These are phyloP conservation scores for Nebria salina DNA, from an alignment of 2,888 invertebrate species.

Conservation along the genomic window DNA sequence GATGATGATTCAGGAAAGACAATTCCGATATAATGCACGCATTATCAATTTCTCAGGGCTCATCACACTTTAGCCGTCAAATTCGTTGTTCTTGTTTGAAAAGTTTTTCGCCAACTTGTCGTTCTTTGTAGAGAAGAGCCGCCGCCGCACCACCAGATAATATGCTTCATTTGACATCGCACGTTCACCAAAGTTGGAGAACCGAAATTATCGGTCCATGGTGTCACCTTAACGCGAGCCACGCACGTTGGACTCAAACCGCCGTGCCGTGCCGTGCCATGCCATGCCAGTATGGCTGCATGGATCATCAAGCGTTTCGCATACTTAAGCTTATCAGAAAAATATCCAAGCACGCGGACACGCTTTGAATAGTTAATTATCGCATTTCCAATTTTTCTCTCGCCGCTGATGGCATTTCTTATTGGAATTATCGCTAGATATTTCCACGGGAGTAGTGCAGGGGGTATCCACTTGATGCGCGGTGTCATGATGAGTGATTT, in stretches of 20 bases:
- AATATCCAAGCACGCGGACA: background rate
- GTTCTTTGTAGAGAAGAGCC: background rate
- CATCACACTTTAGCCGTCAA: background rate
- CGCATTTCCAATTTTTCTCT: background rate
- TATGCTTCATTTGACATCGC: background rate
- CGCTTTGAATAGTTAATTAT: background rate
- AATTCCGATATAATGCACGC: background rate
- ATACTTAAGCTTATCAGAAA: background rate
- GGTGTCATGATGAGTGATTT: background rate
- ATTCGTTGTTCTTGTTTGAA: background rate
- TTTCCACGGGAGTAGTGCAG: background rate
- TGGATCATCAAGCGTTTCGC: background rate
- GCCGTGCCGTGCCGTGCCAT: too few relatives aligned
- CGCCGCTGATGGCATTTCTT: background rate
- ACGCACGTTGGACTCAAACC: background rate
- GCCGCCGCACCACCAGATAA: background rate
- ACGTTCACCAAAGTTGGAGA: background rate
- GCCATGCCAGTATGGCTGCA: background rate
- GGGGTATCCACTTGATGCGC: slow-evolving; percentile 4
- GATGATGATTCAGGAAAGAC: background rate
- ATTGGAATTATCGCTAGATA: background rate
- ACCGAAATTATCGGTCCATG: background rate
- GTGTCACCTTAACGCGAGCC: background rate
- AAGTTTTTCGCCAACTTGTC: background rate
- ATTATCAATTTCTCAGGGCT: background rate